Base-by-base conservation (phyloP, 2,113 vertebrate species). In the Trinectes maculatus region DNA sequence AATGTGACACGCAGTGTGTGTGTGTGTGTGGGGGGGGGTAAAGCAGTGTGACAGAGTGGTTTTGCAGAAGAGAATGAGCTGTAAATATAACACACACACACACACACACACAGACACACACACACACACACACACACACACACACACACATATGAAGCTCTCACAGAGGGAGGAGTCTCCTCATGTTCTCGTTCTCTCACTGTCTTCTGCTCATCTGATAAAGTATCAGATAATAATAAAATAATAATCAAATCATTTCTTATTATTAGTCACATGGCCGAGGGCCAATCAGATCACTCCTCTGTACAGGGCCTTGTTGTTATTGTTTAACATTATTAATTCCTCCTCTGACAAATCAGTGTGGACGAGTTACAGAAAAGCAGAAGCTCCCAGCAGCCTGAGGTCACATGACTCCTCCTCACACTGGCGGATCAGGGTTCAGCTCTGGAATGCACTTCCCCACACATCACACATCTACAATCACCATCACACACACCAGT, bases 11-110 rank as follows among this genome's bases (percentile, higher is more conserved):
- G 59, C 51, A 55, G 49, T 2, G 22, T 25, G 69, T 13, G 62
- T 16, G 36, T 16, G 62, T 13, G 36, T 16, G 62, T 0, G n/a
- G 3, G 59, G 12, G 39, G 9, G 44, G 43, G n/a, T 83, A 39
- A 84, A 57, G 59, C 56, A 15, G 57, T 74, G 67, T 84, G 85
- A 85, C 78, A 71, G 74, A 80, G 60, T 51, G 49, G 75, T 76
- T 80, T 76, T 71, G 64, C 65, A 73, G 56, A 81, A 76, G 66
- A 84, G 57, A 73, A 80, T 82, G 80, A 83, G 85, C 86, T 88
- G 87, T 87, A 89, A 89, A 90, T 86, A 88, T 88, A 56, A 19
- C 48, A 39, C 52, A 49, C 48, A 40, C 19, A 36, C 49, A 66
- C 34, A 37, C 60, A 19, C 48, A 39, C 52, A 49, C 48, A 40